phyloP scores from a whole-genome alignment of 2,113 vertebrate genomes.

The Lagopus muta region DNA sequence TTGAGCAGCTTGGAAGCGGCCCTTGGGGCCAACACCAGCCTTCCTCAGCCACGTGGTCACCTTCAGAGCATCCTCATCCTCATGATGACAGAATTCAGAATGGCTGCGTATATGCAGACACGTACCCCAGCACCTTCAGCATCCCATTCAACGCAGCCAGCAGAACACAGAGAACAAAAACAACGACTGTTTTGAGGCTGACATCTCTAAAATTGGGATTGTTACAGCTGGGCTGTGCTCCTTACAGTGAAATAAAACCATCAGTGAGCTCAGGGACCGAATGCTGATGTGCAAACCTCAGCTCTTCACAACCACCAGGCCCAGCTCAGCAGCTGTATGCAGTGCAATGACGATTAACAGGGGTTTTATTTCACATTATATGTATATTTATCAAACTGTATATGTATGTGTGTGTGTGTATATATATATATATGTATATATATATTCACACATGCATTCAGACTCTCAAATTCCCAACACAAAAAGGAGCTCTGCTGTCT shows the following conservation, averaged over 20 bases:
- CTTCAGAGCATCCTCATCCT: background rate
- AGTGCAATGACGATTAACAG: background rate
- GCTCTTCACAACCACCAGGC: background rate
- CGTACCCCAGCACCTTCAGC: background rate
- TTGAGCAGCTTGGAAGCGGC: background rate
- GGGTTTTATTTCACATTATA: background rate
- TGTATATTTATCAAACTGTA: background rate
- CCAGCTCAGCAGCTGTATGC: background rate
- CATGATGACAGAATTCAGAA: background rate
- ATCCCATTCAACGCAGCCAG: background rate
- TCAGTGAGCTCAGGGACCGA: background rate
- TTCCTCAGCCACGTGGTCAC: background rate
- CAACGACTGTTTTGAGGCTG: accelerated
- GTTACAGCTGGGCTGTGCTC: background rate
- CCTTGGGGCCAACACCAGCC: background rate
- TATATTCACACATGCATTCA: background rate
- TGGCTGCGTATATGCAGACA: background rate
- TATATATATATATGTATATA: background rate
- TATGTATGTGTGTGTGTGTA: background rate
- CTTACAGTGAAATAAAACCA: background rate
- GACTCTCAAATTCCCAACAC: background rate
- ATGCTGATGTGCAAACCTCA: background rate
- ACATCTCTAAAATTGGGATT: background rate
- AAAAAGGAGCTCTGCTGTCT: background rate
- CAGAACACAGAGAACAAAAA: background rate